Evolutionary conservation across 1,140 invertebrate species (phyloP).

Genomic region (Lasioglossum albipes): DNA sequence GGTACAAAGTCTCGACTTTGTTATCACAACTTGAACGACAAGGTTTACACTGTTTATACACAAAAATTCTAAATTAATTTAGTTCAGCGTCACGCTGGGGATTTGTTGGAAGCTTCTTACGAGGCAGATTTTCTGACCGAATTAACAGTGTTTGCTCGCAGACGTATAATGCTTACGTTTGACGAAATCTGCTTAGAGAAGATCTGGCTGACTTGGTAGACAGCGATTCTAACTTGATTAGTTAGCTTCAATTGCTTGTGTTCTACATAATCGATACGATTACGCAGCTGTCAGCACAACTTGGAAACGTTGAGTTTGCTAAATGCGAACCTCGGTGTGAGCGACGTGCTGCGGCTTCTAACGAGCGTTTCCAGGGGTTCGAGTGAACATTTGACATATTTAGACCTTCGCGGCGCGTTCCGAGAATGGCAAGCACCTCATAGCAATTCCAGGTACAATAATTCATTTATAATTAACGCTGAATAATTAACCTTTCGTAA

Average conservation of each 20-base stretch:
- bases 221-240: neutral
- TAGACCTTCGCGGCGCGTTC: slow-evolving; percentile 76
- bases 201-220: neutral
- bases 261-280: neutral
- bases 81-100: no score
- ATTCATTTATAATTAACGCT: neutral
- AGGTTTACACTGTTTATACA: no score
- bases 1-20: no score
- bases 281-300: slow-evolving; percentile 70
- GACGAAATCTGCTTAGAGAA: neutral
- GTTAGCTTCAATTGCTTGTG: neutral
- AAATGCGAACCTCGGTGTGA: slow-evolving; percentile 75
- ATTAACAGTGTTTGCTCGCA: no score
- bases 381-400: slow-evolving; percentile 61
- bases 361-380: slow-evolving; percentile 66
- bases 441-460: slow-evolving; percentile 71
- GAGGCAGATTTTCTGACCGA: no score
- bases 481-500: no score
- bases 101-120: no score
- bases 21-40: no score
- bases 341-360: slow-evolving; percentile 73
- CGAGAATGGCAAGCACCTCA: slow-evolving; percentile 75
- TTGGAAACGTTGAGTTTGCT: slow-evolving; percentile 72
- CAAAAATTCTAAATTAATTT: no score
- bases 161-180: neutral